A percentile compares a stretch with the other conserved stretches of the same genome.
Evolutionary conservation across 2,888 invertebrate species (phyloP).

Genomic region (Anorthoa munda): DNA sequence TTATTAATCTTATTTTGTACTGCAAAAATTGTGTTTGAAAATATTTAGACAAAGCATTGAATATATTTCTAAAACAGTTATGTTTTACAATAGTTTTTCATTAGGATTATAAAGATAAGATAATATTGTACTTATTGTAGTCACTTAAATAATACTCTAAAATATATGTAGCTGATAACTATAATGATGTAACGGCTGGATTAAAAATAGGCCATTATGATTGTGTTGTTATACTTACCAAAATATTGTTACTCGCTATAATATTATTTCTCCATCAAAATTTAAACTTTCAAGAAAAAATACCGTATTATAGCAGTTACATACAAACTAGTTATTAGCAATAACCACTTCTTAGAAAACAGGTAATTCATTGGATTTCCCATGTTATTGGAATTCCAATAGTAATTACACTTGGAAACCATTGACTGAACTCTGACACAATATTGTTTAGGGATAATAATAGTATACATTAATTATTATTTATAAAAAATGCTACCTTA

Average conservation of each 20-base stretch:
- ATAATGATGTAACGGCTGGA: not conserved
- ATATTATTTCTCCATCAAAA: not conserved
- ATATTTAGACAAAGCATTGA: not conserved
- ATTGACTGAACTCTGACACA: conserved; percentile 15
- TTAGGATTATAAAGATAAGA: not conserved
- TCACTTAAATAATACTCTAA: conserved; percentile 40
- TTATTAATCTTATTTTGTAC: not conserved
- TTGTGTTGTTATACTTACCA: not conserved
- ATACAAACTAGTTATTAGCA: not conserved
- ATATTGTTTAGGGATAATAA: not conserved
- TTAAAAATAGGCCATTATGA: conserved; percentile 11
- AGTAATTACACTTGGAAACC: conserved; percentile 11
- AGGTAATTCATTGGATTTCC: conserved; percentile 12
- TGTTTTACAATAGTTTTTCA: not conserved
- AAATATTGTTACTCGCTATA: not conserved
- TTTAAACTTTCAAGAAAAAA: not conserved
- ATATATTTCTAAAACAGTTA: not conserved
- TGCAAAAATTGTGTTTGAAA: not conserved
- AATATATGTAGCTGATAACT: conserved; percentile 2
- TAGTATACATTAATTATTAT: not conserved
- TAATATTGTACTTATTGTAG: not conserved
- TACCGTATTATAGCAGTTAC: not conserved
- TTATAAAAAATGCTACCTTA: not conserved
- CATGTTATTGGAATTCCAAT: conserved; percentile 16
- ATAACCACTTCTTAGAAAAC: conserved; percentile 1